Evolutionary conservation across 2,113 vertebrate species (phyloP), one percentile per base, ranked within the genome.

Genomic region (Actinemys pallida): DNA sequence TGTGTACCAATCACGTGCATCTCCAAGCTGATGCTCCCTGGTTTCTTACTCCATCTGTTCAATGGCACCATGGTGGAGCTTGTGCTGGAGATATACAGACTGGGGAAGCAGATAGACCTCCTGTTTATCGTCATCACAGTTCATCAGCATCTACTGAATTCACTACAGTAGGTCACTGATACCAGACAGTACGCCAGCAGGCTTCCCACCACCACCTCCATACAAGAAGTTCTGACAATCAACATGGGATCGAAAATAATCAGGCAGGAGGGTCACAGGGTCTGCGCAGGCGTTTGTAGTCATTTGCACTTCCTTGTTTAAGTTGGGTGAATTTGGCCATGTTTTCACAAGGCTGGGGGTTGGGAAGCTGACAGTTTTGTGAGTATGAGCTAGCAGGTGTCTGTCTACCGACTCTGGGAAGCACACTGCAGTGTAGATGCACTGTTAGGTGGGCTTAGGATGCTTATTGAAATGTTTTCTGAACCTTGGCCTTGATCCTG

Each of bases 401-500:
- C n/a, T 39, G 65, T 72, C n/a, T 72, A 20, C n/a, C 9, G 8
- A 39, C 19, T 72, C n/a, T 39, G n/a, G 65, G 35, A 22, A 39
- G n/a, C 35, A 35, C 17, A 69, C 17, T 69, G 16, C 65, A n/a
- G 65, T 72, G 65, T 22, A 72, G n/a, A 39, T 72, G 65, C 9
- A 72, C 65, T 35, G 35, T 20, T 75, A 42, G 10, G 35, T 75
- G 81, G 62, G 24, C 20, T 35, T 52, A 35, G 8, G 39, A 82
- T 29, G 29, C 5, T 35, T n/a, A 3, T 11, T 4, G 42, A 47
- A 84, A 59, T 62, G 35, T 79, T 84, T 72, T 56, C 92, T 90
- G 57, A 53, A 27, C 31, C 56, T 83, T 0, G 2, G 19, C 1
- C 0, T 45, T 24, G 35, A 17, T 81, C 24, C 9, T 12, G 75